phyloP scores from a whole-genome alignment of 2,888 invertebrate species.

The Ophion ventricosus region DNA sequence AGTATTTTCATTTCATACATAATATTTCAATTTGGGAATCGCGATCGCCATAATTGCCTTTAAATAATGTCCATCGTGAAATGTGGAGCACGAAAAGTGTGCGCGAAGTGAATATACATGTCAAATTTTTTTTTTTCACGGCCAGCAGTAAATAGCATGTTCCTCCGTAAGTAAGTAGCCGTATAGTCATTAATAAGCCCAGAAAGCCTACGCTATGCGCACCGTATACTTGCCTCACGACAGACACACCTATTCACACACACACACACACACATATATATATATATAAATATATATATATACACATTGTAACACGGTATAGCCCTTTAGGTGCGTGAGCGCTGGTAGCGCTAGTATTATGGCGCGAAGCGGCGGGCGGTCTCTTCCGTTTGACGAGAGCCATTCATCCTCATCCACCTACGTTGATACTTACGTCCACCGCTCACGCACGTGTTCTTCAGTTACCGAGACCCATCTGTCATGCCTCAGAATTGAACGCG shows the following conservation, averaged over 20 bases:
- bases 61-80: neutral
- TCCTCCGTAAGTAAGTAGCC: constrained; percentile 78
- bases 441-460: constrained; percentile 69
- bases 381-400: constrained; percentile 83
- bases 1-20: too few species aligned
- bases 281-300: neutral
- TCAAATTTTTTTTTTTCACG: constrained; percentile 49
- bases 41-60: neutral
- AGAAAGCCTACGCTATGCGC: constrained; percentile 65
- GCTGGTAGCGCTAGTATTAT: constrained; percentile 77
- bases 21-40: too few species aligned
- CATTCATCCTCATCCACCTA: constrained; percentile 83
- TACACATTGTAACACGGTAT: constrained; percentile 20
- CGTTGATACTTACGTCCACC: constrained; percentile 75
- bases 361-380: constrained; percentile 82
- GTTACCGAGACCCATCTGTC: constrained; percentile 77
- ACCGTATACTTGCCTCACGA: constrained; percentile 6
- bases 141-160: constrained; percentile 72
- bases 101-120: constrained; percentile 50
- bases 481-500: constrained; percentile 77
- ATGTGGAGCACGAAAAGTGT: constrained; percentile 22
- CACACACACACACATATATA: too few species aligned
- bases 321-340: constrained; percentile 50
- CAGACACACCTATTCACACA: too few species aligned
- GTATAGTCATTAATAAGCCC: constrained; percentile 80